Conservation (phyloP, 1,140 invertebrate genomes). For the Bombus confusus region DNA sequence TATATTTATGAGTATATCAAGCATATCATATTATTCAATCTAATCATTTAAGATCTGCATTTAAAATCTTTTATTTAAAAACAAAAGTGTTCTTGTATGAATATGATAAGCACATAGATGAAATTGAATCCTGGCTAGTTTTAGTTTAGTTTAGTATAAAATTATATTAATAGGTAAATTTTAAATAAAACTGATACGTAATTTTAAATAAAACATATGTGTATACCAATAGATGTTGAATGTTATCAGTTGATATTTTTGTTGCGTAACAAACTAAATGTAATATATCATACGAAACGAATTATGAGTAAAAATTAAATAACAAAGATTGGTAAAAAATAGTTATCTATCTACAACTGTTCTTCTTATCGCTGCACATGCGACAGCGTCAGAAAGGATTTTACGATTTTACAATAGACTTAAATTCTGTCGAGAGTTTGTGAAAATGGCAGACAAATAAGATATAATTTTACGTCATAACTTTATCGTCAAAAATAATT, state of each 20-base stretch:
- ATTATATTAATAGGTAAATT: neutral
- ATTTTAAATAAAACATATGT: neutral
- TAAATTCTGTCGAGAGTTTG: constrained; percentile 4
- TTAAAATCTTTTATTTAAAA: neutral
- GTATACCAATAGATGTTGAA: neutral
- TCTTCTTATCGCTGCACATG: constrained; percentile 9
- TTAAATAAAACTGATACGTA: neutral
- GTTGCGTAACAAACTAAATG: neutral
- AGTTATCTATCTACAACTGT: too few relatives aligned
- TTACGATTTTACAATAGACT: neutral
- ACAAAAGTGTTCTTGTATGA: neutral
- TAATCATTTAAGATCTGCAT: neutral
- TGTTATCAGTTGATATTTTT: neutral
- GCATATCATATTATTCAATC: neutral
- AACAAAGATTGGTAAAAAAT: neutral
- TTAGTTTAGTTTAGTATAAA: too few relatives aligned
- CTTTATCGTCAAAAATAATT: neutral
- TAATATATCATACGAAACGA: neutral
- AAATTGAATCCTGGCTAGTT: too few relatives aligned
- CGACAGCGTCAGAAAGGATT: neutral
- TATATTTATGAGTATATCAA: neutral
- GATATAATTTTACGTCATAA: neutral
- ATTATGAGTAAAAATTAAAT: neutral
- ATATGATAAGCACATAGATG: neutral
- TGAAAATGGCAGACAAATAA: constrained; percentile 21